Evolutionary conservation across 2,797 vertebrate species (phyloP).

Genomic region (Gymnothorax reevesii): DNA sequence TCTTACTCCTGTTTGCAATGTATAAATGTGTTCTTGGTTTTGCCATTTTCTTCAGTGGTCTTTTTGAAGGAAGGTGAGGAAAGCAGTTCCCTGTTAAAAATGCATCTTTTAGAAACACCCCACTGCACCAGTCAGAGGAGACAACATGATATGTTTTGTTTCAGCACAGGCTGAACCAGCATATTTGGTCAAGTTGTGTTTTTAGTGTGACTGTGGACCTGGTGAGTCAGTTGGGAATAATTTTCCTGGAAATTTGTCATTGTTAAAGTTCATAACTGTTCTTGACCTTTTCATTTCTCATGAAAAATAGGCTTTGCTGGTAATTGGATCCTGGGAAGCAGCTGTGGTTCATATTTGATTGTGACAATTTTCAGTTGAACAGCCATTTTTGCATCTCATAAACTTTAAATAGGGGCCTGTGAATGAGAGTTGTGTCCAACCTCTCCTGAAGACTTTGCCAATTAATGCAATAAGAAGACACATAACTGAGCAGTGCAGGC

Average conservation of each 20-base stretch:
- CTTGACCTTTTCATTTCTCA: neutral
- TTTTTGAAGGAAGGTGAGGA: neutral
- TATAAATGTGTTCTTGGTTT: neutral
- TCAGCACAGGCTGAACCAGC: neutral
- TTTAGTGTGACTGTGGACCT: neutral
- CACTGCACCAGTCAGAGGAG: neutral
- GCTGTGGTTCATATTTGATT: neutral
- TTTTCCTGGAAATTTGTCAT: neutral
- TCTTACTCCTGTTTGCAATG: neutral
- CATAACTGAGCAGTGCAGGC: neutral
- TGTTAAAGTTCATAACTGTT: neutral
- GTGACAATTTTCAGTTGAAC: neutral
- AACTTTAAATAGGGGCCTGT: neutral
- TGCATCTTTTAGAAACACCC: neutral
- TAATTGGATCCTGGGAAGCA: neutral
- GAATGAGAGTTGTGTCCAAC: neutral
- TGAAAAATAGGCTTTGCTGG: neutral
- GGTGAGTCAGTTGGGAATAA: neutral
- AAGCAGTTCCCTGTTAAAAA: neutral
- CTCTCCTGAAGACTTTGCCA: too few species aligned
- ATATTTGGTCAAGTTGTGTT: neutral
- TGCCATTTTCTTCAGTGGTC: neutral
- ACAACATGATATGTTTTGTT: neutral
- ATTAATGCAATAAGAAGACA: neutral
- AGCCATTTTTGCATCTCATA: neutral